These are phyloP conservation scores for Sebastes aleutianus DNA, from an alignment of 2,797 vertebrate genomes.

Conservation along the genomic window DNA sequence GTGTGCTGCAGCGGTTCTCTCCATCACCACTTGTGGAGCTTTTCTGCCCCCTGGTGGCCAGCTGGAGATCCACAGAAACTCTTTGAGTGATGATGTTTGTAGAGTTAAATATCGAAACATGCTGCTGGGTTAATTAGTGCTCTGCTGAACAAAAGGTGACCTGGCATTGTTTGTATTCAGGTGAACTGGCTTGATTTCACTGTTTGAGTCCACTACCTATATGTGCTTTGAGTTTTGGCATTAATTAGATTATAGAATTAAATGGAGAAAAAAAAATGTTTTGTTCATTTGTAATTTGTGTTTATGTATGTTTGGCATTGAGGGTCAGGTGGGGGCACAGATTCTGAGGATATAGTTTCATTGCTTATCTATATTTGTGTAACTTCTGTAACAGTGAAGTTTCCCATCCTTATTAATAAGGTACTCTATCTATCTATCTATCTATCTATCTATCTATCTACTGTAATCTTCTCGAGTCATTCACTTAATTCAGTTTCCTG, in stretches of 20 bases:
- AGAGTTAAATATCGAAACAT: not conserved
- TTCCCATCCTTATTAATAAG: not conserved
- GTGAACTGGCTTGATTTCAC: not conserved
- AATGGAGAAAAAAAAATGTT: not conserved
- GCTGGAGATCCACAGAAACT: not conserved
- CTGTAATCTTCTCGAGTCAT: not conserved
- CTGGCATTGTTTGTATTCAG: conserved; percentile 3
- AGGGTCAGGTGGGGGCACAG: not conserved
- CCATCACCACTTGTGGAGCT: conserved; percentile 64
- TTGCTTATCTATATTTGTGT: not conserved
- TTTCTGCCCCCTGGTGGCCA: conserved; percentile 79
- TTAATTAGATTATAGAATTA: not conserved
- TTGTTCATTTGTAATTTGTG: not conserved
- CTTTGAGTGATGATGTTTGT: not conserved
- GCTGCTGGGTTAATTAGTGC: conserved; percentile 23
- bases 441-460: not conserved
- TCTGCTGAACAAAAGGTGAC: conserved; percentile 19
- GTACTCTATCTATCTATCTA: not conserved
- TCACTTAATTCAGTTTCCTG: not conserved
- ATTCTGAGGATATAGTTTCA: not conserved
- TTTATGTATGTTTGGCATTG: not conserved
- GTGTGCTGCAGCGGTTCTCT: not conserved
- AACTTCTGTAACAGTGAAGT: not conserved
- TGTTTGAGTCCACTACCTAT: not conserved
- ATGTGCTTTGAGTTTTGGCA: not conserved